Percentiles rank a stretch among this genome's conserved stretches.
Conservation (phyloP, 1,140 invertebrate genomes). For the Eriosoma lanigerum region DNA sequence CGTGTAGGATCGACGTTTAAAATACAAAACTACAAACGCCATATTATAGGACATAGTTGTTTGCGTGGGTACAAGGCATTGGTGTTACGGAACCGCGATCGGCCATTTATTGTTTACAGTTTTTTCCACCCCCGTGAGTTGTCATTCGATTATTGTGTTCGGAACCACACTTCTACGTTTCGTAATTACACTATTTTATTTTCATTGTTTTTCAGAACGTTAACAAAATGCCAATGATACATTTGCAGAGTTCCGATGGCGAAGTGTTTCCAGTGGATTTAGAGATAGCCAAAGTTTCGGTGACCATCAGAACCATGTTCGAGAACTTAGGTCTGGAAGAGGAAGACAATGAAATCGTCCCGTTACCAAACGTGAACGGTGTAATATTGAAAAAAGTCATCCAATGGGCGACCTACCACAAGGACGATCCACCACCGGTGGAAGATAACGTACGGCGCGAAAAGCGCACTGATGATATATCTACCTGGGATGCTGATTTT, state of each 20-base stretch:
- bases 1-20: no score
- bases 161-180: no score
- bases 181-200: no score
- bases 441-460: constrained; percentile 99
- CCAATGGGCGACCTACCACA: constrained; percentile 92
- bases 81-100: no score
- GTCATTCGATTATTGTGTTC: no score
- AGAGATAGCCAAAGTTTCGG: constrained; percentile 96
- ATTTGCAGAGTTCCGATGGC: constrained; percentile 92
- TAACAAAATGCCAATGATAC: constrained; percentile 82
- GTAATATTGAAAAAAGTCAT: constrained; percentile 96
- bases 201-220: no score
- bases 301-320: constrained; percentile 98
- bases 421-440: constrained; percentile 91
- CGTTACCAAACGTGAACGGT: constrained; percentile 97
- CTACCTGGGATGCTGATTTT: constrained; percentile 98
- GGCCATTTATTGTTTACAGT: no score
- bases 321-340: constrained; percentile 96
- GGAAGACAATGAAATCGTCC: constrained; percentile 92
- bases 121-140: no score
- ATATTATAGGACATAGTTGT: no score
- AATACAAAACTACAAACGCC: no score
- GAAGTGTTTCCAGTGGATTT: constrained; percentile 97
- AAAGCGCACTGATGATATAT: constrained; percentile 97
- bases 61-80: no score